Conservation (phyloP, 2,888 invertebrate species). For the Brachycybe producta region DNA sequence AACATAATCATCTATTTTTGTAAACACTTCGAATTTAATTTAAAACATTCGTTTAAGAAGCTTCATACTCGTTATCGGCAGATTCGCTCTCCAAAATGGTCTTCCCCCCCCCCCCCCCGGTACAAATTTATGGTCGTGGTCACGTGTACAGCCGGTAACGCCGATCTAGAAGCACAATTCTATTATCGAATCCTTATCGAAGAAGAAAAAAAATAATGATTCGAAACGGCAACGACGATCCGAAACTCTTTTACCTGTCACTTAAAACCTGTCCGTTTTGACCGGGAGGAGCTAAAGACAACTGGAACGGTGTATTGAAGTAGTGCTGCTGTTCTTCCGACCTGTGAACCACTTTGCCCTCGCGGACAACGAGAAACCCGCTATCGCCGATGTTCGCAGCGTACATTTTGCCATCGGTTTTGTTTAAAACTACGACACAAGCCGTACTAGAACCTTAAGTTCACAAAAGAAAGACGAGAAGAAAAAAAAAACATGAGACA, state of each 20-base stretch:
- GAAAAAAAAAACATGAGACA: slow-evolving; percentile 4
- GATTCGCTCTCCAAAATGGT: too few species aligned
- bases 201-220: slow-evolving; percentile 1
- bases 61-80: too few species aligned
- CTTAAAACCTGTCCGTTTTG: slow-evolving; percentile 74
- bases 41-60: too few species aligned
- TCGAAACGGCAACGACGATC: background rate
- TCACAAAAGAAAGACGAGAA: background rate
- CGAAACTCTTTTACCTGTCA: slow-evolving; percentile 56
- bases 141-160: too few species aligned
- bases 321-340: slow-evolving; percentile 97
- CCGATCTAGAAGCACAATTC: too few species aligned
- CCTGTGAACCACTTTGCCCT: slow-evolving; percentile 73
- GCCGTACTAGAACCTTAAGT: slow-evolving; percentile 86
- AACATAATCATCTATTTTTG: too few species aligned
- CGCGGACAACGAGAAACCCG: slow-evolving; percentile 84
- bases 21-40: too few species aligned
- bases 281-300: slow-evolving; percentile 84
- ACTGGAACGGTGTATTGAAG: slow-evolving; percentile 96
- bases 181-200: background rate
- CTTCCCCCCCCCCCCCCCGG: too few species aligned
- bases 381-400: slow-evolving; percentile 99
- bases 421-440: slow-evolving; percentile 85
- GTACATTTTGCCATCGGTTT: slow-evolving; percentile 75
- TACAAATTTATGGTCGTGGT: too few species aligned